Evolutionary conservation across 2,888 invertebrate species (phyloP).

Genomic region (Brenthis daphne): DNA sequence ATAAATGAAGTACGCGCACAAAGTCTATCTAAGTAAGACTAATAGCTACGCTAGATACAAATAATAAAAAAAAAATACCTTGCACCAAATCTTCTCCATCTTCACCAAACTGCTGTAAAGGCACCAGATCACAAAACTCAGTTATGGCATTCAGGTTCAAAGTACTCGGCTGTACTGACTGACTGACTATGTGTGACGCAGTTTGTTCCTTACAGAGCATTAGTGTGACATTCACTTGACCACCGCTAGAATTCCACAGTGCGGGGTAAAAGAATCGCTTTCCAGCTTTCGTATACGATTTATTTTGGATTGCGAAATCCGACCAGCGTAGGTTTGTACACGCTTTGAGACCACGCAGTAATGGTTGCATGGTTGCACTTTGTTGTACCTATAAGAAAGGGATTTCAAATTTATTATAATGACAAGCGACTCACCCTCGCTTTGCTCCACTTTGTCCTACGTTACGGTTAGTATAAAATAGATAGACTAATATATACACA

Average conservation of each 20-base stretch:
- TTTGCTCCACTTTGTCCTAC: too few species aligned
- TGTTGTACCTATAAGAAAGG: conserved; percentile 82
- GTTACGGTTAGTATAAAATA: too few species aligned
- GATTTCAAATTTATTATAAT: conserved; percentile 25
- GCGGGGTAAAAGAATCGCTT: conserved; percentile 89
- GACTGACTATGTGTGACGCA: conserved; percentile 84
- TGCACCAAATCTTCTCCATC: conserved; percentile 85
- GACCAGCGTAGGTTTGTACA: conserved; percentile 87
- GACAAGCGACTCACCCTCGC: too few species aligned
- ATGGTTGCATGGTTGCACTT: conserved; percentile 85
- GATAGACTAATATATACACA: too few species aligned
- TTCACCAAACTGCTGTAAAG: conserved; percentile 85
- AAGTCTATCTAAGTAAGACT: too few species aligned
- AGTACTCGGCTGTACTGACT: conserved; percentile 83
- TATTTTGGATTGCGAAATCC: conserved; percentile 85
- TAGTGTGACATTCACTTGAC: conserved; percentile 86
- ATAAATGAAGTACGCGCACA: too few species aligned
- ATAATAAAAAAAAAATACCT: conserved; percentile 57
- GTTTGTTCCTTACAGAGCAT: conserved; percentile 85
- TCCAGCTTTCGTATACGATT: conserved; percentile 83
- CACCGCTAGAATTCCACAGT: conserved; percentile 85
- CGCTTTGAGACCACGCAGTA: conserved; percentile 87
- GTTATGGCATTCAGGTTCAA: conserved; percentile 88
- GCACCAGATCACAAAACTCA: conserved; percentile 91
- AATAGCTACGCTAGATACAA: too few species aligned